These are phyloP conservation scores for Engystomops pustulosus DNA, from an alignment of 2,113 vertebrate genomes.

Conservation along the genomic window DNA sequence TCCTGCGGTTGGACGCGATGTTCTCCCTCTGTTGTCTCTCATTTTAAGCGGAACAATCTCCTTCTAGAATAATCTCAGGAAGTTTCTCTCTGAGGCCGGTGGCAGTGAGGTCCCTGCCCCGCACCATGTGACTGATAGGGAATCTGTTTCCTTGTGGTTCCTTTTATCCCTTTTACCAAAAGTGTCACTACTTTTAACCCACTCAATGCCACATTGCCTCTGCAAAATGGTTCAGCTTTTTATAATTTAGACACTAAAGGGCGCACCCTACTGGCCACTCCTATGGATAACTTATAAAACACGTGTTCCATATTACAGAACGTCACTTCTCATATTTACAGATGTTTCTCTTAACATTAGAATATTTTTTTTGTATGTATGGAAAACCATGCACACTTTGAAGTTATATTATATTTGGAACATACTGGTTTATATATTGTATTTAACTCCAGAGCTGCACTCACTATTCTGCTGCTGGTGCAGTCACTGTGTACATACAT, in stretches of 20 bases:
- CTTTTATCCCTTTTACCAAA: neutral
- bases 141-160: neutral
- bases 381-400: too few species aligned
- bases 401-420: too few species aligned
- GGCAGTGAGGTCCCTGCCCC: neutral
- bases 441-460: too few species aligned
- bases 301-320: neutral
- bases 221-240: neutral
- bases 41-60: neutral
- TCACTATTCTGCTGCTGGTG: too few species aligned
- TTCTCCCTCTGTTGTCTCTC: neutral
- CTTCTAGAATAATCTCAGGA: neutral
- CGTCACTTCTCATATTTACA: too few species aligned
- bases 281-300: neutral
- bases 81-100: neutral
- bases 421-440: neutral
- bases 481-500: too few species aligned
- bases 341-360: too few species aligned
- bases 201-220: neutral
- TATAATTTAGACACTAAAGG: neutral
- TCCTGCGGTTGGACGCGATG: neutral
- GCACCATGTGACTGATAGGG: neutral
- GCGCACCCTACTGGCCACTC: slow-evolving; percentile 10
- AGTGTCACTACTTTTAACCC: neutral
- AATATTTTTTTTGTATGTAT: too few species aligned